Evolutionary conservation across 1,140 invertebrate genomes (phyloP), one percentile per base, ranked within the genome.

Genomic region (Diorhabda carinulata): DNA sequence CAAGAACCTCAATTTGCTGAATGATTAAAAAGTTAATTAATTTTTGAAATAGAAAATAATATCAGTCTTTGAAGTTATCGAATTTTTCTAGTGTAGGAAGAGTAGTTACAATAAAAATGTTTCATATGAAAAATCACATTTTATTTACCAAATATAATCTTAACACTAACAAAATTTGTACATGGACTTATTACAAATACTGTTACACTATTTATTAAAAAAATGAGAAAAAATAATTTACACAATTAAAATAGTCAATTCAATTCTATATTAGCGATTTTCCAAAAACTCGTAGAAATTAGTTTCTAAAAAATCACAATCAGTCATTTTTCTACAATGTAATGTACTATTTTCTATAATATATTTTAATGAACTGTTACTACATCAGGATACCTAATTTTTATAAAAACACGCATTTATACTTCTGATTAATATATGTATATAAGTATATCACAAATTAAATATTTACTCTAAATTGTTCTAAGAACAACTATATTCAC

Each of bases 91-190:
- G 25, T 25, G 25, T 25, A 25, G 25, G 25, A 25, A 25, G 25
- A 25, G 25, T 1, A 25, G 25, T 25, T 25, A 25, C 25, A 25
- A 25, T 25, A 25, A 25, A 25, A 25, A 25, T 25, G 25, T 0
- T 25, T 25, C 25, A 25, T 73, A 70, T 66, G 62, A 69, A 74
- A 75, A 73, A 73, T 75, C 72, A 72, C 72, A 70, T 69, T 72
- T 77, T 73, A 68, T 69, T 77, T 76, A 74, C 73, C 70, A 70
- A 70, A 72, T 72, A 73, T 72, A 58, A 70, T 58, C 70, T 76
- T 76, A 76, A 62, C 57, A 70, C 70, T 76, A 73, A 77, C 72
- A 72, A 71, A 61, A 66, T 75, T 77, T 74, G 75, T 77, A 77
- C 75, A 77, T 77, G 67, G 65, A 70, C 72, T 74, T 72, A 69